A percentile compares a stretch with the other conserved stretches of the same genome.
Conservation (phyloP, 1,140 invertebrate genomes). For the Gonioctena quinquepunctata region DNA sequence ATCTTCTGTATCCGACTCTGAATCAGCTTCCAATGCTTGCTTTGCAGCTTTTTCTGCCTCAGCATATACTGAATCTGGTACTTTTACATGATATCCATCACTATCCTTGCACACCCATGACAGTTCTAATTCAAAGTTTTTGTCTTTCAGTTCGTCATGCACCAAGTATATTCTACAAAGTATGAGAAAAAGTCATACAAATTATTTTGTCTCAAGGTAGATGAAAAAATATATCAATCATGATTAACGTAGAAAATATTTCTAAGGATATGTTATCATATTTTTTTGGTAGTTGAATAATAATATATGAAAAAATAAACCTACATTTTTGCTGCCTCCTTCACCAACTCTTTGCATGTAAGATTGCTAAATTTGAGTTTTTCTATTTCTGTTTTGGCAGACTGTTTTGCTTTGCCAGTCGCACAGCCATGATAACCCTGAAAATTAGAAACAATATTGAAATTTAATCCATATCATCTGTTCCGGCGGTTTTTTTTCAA, state of each 20-base stretch:
- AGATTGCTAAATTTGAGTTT: slow-evolving; percentile 90
- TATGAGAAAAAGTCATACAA: too few species aligned
- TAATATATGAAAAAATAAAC: too few species aligned
- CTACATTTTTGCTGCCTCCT: slow-evolving; percentile 95
- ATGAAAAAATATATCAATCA: slow-evolving; percentile 8
- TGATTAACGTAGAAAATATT: slow-evolving; percentile 7
- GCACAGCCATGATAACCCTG: slow-evolving; percentile 97
- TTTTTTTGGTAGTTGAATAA: too few species aligned
- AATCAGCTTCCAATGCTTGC: slow-evolving; percentile 81
- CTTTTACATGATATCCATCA: slow-evolving; percentile 73
- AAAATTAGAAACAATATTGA: slow-evolving; percentile 41
- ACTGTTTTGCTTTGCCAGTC: slow-evolving; percentile 96
- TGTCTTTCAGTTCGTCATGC: slow-evolving; percentile 98
- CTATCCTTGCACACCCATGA: slow-evolving; percentile 92
- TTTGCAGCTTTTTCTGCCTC: slow-evolving; percentile 83
- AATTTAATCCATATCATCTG: too few species aligned
- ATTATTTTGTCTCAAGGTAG: not conserved
- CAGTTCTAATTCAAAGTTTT: slow-evolving; percentile 96
- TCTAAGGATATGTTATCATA: too few species aligned
- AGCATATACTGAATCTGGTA: slow-evolving; percentile 66
- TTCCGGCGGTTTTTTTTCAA: too few species aligned
- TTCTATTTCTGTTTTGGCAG: slow-evolving; percentile 99
- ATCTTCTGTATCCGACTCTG: slow-evolving; percentile 82
- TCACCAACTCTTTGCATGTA: slow-evolving; percentile 83
- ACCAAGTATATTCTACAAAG: slow-evolving; percentile 88